phyloP scores from a whole-genome alignment of 2,888 invertebrate genomes.

The Mimachlamys varia region DNA sequence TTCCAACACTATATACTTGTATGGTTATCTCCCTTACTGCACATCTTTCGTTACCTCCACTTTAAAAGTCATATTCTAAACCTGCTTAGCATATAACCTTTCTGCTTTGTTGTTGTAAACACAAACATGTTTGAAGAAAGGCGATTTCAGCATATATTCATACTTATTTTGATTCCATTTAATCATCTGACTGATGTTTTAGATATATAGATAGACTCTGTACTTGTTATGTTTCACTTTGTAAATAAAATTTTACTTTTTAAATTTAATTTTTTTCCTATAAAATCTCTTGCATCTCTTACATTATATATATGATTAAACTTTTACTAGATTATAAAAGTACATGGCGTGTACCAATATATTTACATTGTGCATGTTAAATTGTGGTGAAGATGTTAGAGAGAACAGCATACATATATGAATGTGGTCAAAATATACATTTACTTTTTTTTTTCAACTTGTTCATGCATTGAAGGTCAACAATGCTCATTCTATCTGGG shows the following conservation, averaged over 20 bases:
- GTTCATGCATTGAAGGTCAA: neutral
- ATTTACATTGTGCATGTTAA: constrained; percentile 31
- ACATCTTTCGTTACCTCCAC: neutral
- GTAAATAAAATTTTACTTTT: constrained; percentile 36
- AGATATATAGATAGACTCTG: neutral
- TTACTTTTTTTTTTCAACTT: neutral
- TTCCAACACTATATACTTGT: neutral
- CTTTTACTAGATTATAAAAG: constrained; percentile 23
- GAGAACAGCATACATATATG: constrained; percentile 32
- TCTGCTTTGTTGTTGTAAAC: neutral
- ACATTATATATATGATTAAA: constrained; percentile 25
- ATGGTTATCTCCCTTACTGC: constrained; percentile 11
- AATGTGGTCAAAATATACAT: constrained; percentile 9
- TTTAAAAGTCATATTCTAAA: neutral
- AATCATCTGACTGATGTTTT: constrained; percentile 14
- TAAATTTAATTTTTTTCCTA: constrained; percentile 12
- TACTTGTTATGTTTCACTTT: constrained; percentile 30
- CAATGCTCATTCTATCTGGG: neutral
- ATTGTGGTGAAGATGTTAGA: constrained; percentile 27
- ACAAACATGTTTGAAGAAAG: neutral
- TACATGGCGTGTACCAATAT: constrained; percentile 10
- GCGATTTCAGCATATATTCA: neutral
- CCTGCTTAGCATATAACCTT: neutral
- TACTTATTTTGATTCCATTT: constrained; percentile 36
- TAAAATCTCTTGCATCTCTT: constrained; percentile 34